Base-by-base conservation (phyloP, 2,113 vertebrate genomes). In the Paracanthobrama guichenoti region DNA sequence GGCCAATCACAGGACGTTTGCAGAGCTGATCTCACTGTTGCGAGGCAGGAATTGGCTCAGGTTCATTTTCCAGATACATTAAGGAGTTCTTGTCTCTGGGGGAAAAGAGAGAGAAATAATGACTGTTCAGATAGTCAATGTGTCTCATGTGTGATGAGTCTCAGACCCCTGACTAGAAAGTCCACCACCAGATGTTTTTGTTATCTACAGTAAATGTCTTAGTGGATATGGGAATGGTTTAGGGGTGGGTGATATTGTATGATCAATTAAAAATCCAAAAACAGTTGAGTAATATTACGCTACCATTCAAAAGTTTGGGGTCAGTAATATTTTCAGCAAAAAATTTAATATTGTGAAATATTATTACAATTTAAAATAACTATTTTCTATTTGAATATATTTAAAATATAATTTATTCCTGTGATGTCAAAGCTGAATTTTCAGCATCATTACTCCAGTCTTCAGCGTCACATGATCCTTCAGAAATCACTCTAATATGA, bases 21-120 rank as follows among this genome's bases (percentile, higher is more conserved):
- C 26, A 31, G 84, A 35, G 87, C 62, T 81, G 81, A 31, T 75
- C 16, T 75, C 73, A 75, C 84, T 66, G 87, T 88, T 84, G 84
- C 73, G 81, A 84, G 59, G 84, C 84, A 86, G 81, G 83, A 81
- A 71, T 62, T 84, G 81, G 85, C 84, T 84, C 84, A 84, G 62
- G 53, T 59, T 80, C 24, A 73, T 85, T 84, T 84, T 71, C 44
- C 62, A 44, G 77, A 16, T 28, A 53, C 73, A 53, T 75, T 75
- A 53, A 53, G 26, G 9, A 75, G 73, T 31, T 46, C 16, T 28
- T 75, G 73, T 53, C 73, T 71, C 75, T 18, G 24, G 22, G 81
- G 69, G 79, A 48, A 75, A 5, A 48, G 13, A 73, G 72, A 50
- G 73, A 53, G 46, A 75, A 75, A 75, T 31, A 31, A 75, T 31